Conservation (phyloP, 1,140 invertebrate species). For the Sitophilus oryzae region DNA sequence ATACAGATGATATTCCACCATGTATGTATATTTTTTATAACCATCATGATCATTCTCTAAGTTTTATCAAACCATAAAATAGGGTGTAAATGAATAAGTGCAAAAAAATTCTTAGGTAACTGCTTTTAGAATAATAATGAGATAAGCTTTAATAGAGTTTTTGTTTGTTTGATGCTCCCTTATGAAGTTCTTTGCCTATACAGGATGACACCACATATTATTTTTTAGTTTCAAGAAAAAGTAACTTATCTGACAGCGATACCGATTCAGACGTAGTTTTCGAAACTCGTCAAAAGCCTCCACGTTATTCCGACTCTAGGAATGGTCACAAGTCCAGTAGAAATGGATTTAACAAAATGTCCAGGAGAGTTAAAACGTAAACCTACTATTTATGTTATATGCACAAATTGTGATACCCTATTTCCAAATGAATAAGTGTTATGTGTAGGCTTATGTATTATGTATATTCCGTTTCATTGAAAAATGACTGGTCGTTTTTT, state of each 20-base stretch:
- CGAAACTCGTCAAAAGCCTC: constrained; percentile 54
- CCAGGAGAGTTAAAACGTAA: constrained; percentile 50
- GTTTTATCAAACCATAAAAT: no score
- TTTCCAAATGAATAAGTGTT: constrained; percentile 1
- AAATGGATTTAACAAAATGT: constrained; percentile 50
- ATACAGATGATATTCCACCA: constrained; percentile 51
- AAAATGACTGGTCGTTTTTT: no score
- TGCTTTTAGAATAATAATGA: no score
- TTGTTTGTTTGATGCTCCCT: no score
- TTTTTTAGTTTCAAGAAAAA: constrained; percentile 51
- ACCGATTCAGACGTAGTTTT: constrained; percentile 69
- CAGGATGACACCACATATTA: constrained; percentile 21
- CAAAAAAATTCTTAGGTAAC: no score
- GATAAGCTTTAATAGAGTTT: no score
- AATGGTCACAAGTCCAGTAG: constrained; percentile 48
- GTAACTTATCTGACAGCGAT: constrained; percentile 65
- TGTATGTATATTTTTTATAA: no score
- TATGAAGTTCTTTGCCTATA: no score
- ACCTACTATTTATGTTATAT: neutral
- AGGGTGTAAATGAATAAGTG: no score
- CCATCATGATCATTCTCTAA: no score
- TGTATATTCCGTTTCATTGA: neutral
- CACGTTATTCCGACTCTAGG: constrained; percentile 45
- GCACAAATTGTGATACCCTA: constrained; percentile 22
- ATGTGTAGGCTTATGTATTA: neutral